phyloP scores from a whole-genome alignment of 2,888 invertebrate species.

The Scaptomyza reducta region DNA sequence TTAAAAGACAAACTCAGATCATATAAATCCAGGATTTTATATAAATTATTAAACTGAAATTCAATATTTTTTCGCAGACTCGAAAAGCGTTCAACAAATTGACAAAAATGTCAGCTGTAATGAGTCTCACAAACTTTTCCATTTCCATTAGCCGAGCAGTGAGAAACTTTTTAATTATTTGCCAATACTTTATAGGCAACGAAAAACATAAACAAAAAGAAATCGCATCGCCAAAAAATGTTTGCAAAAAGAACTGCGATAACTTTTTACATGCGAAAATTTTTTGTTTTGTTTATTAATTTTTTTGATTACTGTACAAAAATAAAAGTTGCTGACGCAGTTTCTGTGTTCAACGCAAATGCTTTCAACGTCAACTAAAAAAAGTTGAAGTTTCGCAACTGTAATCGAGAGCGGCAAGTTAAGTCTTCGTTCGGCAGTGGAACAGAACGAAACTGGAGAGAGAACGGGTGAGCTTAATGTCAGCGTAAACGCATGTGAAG shows the following conservation, averaged over 20 bases:
- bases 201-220: neutral
- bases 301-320: conserved; percentile 52
- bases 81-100: conserved; percentile 34
- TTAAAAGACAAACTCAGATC: neutral
- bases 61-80: neutral
- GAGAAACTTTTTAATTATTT: conserved; percentile 74
- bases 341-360: conserved; percentile 43
- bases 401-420: conserved; percentile 35
- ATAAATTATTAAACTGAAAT: conserved; percentile 4
- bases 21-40: neutral
- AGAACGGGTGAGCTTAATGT: conserved; percentile 46
- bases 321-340: conserved; percentile 44
- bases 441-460: neutral
- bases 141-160: conserved; percentile 62
- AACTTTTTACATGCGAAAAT: conserved; percentile 30
- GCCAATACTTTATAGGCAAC: conserved; percentile 58
- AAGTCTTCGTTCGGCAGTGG: neutral
- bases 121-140: conserved; percentile 47
- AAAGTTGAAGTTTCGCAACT: conserved; percentile 55
- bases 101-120: conserved; percentile 48
- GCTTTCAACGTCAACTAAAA: conserved; percentile 46
- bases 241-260: conserved; percentile 15
- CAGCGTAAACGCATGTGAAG: conserved; percentile 71
- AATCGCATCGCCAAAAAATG: conserved; percentile 5
- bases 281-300: conserved; percentile 32